phyloP scores from a whole-genome alignment of 2,888 invertebrate species.

The Pseudanteris insignis region DNA sequence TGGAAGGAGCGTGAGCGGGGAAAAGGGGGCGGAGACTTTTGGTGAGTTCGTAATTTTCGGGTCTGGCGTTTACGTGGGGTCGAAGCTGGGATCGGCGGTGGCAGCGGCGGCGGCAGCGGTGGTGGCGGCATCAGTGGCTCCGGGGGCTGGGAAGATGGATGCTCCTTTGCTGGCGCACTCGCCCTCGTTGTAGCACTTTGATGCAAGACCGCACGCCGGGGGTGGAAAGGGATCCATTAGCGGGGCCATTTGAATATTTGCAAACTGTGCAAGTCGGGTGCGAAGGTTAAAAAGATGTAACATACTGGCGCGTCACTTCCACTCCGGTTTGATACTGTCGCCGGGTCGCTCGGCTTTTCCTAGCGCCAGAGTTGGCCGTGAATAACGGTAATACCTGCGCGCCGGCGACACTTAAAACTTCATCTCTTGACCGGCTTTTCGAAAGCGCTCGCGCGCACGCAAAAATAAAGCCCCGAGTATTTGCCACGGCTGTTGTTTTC shows the following conservation, averaged over 20 bases:
- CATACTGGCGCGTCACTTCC: constrained; percentile 61
- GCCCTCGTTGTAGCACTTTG: constrained; percentile 49
- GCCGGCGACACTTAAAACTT: constrained; percentile 53
- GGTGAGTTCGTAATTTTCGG: constrained; percentile 60
- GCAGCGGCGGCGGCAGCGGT: constrained; percentile 2
- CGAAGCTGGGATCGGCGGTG: constrained; percentile 20
- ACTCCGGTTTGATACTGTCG: constrained; percentile 59
- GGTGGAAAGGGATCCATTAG: constrained; percentile 58
- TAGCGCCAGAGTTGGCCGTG: constrained; percentile 41
- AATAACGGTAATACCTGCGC: constrained; percentile 55
- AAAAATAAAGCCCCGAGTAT: constrained; percentile 13
- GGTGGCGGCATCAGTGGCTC: constrained; percentile 24
- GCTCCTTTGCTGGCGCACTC: constrained; percentile 53
- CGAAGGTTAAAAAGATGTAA: constrained; percentile 63
- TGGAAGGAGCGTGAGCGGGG: constrained; percentile 35
- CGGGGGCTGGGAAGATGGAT: constrained; percentile 55
- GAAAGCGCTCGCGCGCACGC: constrained; percentile 8
- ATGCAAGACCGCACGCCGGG: constrained; percentile 54
- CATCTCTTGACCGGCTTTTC: constrained; percentile 41
- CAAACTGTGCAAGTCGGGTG: constrained; percentile 57
- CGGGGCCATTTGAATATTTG: constrained; percentile 65
- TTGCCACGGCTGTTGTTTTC: constrained; percentile 13
- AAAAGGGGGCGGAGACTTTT: constrained; percentile 50
- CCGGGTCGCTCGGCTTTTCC: constrained; percentile 39
- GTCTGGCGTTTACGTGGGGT: constrained; percentile 53